Conservation (phyloP, 2,888 invertebrate species). For the Anthophora plumipes region DNA sequence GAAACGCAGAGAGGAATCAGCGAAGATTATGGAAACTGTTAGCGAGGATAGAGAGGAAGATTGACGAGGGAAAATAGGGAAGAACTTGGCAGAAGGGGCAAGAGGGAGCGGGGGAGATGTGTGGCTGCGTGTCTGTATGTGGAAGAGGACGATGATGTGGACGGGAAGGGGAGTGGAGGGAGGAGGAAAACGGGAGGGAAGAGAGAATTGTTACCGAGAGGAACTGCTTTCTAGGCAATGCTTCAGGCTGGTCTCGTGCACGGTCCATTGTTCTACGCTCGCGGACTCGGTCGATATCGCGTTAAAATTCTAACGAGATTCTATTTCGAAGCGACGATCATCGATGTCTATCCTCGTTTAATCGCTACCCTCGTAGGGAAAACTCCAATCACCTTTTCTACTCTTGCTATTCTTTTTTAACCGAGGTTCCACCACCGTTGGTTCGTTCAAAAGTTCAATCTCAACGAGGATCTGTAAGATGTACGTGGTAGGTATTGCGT, state of each 20-base stretch:
- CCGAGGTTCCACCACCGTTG: too few relatives aligned
- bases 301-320: constrained; percentile 53
- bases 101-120: not conserved
- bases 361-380: not conserved
- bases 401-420: too few relatives aligned
- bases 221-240: constrained; percentile 46
- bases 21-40: constrained; percentile 8
- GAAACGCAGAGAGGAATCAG: not conserved
- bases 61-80: constrained; percentile 3
- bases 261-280: constrained; percentile 41
- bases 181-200: not conserved
- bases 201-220: constrained; percentile 42
- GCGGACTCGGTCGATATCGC: constrained; percentile 44
- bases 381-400: too few relatives aligned
- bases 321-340: constrained; percentile 19
- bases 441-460: not conserved
- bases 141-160: too few relatives aligned
- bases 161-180: not conserved
- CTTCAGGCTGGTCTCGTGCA: constrained; percentile 36
- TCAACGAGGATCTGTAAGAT: not conserved
- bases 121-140: not conserved
- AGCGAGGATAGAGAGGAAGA: not conserved
- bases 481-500: not conserved
- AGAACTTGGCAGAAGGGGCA: not conserved
- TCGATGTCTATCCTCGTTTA: not conserved